These are phyloP conservation scores for Anastatus disparis DNA, from an alignment of 1,140 invertebrate genomes.

Conservation along the genomic window DNA sequence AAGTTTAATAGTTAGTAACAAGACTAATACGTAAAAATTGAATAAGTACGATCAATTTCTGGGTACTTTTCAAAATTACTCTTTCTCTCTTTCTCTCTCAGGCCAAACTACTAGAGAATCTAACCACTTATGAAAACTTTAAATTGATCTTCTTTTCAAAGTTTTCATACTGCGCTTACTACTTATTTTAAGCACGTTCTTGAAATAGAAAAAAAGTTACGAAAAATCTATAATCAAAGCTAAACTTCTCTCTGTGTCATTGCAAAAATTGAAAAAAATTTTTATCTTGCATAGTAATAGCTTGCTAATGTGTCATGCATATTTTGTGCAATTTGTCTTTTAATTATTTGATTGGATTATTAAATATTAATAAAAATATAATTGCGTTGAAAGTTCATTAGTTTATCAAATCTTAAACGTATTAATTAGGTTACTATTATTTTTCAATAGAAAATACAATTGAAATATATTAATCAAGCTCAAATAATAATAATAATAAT, in stretches of 20 bases:
- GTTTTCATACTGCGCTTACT: slow-evolving; percentile 11
- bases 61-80: slow-evolving; percentile 26
- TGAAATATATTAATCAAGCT: no score
- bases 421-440: background rate
- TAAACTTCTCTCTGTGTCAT: background rate
- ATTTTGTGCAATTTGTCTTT: no score
- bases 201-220: background rate
- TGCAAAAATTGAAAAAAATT: no score
- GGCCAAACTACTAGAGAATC: no score
- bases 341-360: background rate
- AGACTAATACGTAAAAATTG: slow-evolving; percentile 31
- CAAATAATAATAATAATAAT: no score
- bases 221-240: slow-evolving; percentile 2
- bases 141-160: slow-evolving; percentile 38
- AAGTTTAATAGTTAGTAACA: slow-evolving; percentile 2
- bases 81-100: no score
- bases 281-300: no score
- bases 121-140: slow-evolving; percentile 30
- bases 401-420: background rate
- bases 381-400: no score
- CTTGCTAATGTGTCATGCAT: no score
- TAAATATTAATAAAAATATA: background rate
- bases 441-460: no score
- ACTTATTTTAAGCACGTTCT: slow-evolving; percentile 28
- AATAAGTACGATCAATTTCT: slow-evolving; percentile 33